Base-by-base conservation (phyloP, 2,113 vertebrate genomes). In the Tragelaphus scriptus region DNA sequence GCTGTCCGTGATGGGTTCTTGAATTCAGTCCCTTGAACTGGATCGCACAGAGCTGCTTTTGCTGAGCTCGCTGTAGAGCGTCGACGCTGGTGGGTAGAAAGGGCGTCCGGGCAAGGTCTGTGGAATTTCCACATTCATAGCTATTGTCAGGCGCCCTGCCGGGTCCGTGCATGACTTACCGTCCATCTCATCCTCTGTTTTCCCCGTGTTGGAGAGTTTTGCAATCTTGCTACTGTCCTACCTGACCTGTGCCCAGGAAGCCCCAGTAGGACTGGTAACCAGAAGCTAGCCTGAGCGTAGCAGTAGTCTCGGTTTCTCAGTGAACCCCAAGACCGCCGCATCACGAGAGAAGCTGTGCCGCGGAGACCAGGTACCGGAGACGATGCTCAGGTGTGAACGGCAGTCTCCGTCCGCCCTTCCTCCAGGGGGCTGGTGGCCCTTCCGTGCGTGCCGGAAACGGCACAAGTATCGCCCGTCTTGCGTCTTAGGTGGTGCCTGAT, bases 261-360 rank as follows among this genome's bases (percentile, higher is more conserved):
- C 65, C 47, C 21, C 30, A 2, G 82, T 1, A 9, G 55, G n/a
- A 77, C 6, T 63, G 13, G 7, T 23, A 25, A 59, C 17, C n/a
- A 68, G 71, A 36, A 61, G 5, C 14, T 10, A 21, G 53, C 2
- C 55, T 84, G 32, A 53, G 16, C 12, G 5, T 21, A 30, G 2
- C 7, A 1, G n/a, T 5, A 0, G 19, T 5, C 26, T 40, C 0
- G 53, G 19, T 21, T 2, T 82, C 25, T 71, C 14, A 2, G 44
- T 49, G 15, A 65, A 7, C 19, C 19, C 28, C 10, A 2, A 12
- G 21, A 40, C 44, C 2, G 19, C 1, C 0, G 0, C 53, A 0
- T 8, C 32, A 25, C 3, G 14, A 32, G 5, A 5, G 32, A 30
- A 51, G 13, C 25, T 17, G 1, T 16, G 19, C 30, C 1, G 1